phyloP scores from a whole-genome alignment of 1,140 invertebrate genomes.

The Chironomus tepperi region DNA sequence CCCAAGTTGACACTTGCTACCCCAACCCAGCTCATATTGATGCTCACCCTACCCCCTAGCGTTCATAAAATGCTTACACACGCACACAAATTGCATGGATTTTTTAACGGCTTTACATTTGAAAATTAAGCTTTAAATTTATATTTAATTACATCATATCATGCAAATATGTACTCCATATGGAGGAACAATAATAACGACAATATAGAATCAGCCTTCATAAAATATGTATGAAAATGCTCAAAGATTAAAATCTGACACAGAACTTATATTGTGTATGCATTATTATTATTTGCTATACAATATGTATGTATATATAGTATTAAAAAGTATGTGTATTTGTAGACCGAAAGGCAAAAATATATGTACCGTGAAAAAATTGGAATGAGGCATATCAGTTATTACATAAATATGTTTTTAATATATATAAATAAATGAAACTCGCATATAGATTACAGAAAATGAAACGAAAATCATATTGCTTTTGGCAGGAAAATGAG shows the following conservation, averaged over 20 bases:
- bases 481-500: neutral
- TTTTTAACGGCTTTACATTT: too few species aligned
- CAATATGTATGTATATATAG: too few species aligned
- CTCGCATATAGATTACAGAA: slow-evolving; percentile 8
- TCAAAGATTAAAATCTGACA: slow-evolving; percentile 14
- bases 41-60: too few species aligned
- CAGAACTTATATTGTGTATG: neutral
- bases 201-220: neutral
- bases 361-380: neutral
- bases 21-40: too few species aligned
- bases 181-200: neutral
- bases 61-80: too few species aligned
- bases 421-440: slow-evolving; percentile 9
- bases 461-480: slow-evolving; percentile 3
- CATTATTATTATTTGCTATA: too few species aligned
- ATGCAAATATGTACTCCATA: neutral
- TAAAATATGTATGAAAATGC: slow-evolving; percentile 3
- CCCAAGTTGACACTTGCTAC: too few species aligned
- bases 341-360: too few species aligned
- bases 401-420: slow-evolving; percentile 11
- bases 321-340: too few species aligned
- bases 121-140: neutral
- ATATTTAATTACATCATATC: neutral
- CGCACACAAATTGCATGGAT: too few species aligned
- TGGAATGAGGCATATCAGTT: slow-evolving; percentile 9